A percentile compares a stretch with the other conserved stretches of the same genome.
These are phyloP conservation scores for Elachura formosa DNA, from an alignment of 2,113 vertebrate genomes.

Conservation along the genomic window DNA sequence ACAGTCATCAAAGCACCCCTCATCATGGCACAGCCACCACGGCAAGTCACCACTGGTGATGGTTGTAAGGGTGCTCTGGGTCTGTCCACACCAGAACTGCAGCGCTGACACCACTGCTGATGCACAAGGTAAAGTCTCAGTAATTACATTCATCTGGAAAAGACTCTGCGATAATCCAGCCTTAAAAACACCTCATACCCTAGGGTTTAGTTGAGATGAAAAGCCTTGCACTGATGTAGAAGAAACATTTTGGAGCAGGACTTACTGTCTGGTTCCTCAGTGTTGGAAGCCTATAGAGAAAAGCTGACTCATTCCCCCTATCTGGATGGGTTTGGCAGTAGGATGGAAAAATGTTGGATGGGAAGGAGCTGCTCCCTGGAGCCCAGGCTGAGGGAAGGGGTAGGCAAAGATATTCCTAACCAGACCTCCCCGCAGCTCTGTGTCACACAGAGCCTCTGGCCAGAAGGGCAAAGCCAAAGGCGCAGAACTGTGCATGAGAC, in stretches of 20 bases:
- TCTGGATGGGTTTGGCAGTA: constrained; percentile 40
- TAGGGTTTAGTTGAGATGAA: neutral
- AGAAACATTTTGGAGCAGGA: neutral
- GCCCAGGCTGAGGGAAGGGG: neutral
- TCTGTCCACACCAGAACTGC: rapidly evolving
- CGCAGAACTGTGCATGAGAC: neutral
- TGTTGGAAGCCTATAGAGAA: neutral
- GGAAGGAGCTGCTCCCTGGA: constrained; percentile 16
- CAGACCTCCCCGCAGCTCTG: constrained; percentile 44
- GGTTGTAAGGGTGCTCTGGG: neutral
- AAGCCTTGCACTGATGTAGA: neutral
- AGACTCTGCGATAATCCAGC: neutral
- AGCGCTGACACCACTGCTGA: neutral
- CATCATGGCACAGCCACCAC: neutral
- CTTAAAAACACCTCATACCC: neutral
- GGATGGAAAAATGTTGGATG: neutral
- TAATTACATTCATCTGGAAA: neutral
- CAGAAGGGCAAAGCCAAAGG: constrained; percentile 9
- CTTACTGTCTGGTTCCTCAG: neutral
- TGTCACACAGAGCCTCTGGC: neutral
- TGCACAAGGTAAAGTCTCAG: neutral
- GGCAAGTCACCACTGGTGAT: neutral
- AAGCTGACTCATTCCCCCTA: neutral
- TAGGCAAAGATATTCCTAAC: neutral
- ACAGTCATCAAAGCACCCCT: neutral